These are phyloP conservation scores for Boulengeromyrus knoepffleri DNA, from an alignment of 2,113 vertebrate genomes.

Conservation along the genomic window DNA sequence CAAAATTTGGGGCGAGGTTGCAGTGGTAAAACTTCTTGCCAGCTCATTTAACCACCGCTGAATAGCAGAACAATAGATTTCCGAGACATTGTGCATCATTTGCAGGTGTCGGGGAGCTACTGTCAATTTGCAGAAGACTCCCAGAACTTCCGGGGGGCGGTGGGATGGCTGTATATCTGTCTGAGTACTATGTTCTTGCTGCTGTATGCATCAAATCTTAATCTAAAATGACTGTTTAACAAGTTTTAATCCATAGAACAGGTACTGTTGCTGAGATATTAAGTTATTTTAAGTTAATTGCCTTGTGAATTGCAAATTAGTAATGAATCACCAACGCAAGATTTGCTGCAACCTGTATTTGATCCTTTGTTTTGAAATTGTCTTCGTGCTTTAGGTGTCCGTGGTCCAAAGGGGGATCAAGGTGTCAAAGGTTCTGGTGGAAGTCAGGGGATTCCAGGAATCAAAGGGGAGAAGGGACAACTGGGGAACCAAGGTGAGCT, in stretches of 20 bases:
- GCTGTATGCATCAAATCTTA: neutral
- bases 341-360: neutral
- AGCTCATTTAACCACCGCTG: neutral
- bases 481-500: slow-evolving; percentile 5
- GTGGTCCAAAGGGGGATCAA: slow-evolving; percentile 15
- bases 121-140: neutral
- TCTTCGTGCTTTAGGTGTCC: neutral
- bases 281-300: neutral
- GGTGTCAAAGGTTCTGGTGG: slow-evolving; percentile 1
- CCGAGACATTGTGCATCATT: neutral
- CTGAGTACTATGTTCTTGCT: neutral
- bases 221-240: neutral
- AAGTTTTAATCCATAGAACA: neutral
- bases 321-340: neutral
- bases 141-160: neutral
- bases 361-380: neutral
- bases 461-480: slow-evolving; percentile 19
- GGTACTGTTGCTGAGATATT: neutral
- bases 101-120: neutral
- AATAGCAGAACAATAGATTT: neutral
- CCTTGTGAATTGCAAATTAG: neutral
- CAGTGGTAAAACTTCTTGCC: neutral
- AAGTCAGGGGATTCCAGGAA: neutral
- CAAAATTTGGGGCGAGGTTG: neutral
- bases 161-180: neutral